Conservation (phyloP, 2,797 vertebrate species). For the Steatocranus sp. region DNA sequence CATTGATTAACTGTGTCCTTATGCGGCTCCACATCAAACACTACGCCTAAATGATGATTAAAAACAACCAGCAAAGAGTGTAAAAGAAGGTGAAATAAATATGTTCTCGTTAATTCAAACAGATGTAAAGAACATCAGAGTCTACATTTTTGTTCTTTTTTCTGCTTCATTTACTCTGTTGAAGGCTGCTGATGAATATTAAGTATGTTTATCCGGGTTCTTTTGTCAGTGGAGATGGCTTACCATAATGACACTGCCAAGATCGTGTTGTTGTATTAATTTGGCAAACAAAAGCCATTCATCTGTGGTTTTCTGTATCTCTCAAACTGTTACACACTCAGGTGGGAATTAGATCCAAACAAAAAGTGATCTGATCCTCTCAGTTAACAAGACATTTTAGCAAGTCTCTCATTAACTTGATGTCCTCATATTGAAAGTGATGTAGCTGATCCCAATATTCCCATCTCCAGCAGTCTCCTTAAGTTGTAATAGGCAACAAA, state of each 20-base stretch:
- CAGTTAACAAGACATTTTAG: conserved; percentile 32
- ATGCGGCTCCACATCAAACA: conserved; percentile 44
- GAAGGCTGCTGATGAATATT: conserved; percentile 72
- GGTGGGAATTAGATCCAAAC: conserved; percentile 55
- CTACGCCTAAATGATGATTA: conserved; percentile 59
- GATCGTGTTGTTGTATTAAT: conserved; percentile 69
- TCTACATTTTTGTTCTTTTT: conserved; percentile 53
- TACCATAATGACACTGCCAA: conserved; percentile 61
- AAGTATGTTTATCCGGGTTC: conserved; percentile 68
- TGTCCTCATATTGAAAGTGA: conserved; percentile 38
- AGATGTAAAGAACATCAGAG: conserved; percentile 67
- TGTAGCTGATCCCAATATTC: not conserved
- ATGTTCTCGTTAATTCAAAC: conserved; percentile 64
- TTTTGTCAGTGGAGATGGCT: conserved; percentile 58
- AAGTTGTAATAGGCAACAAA: not conserved
- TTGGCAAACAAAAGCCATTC: conserved; percentile 71
- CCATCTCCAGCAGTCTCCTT: not conserved
- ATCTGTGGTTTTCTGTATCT: conserved; percentile 59
- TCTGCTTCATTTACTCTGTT: conserved; percentile 60
- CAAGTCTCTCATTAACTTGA: conserved; percentile 51
- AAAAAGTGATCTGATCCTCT: conserved; percentile 40
- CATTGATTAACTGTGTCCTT: conserved; percentile 60
- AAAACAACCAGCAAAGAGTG: conserved; percentile 44
- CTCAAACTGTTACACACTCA: conserved; percentile 53
- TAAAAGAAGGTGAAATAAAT: conserved; percentile 68